Base-by-base conservation (phyloP, 30 jellyfish, hydroid and myxozoan species). In the Chironex yamaguchii region DNA sequence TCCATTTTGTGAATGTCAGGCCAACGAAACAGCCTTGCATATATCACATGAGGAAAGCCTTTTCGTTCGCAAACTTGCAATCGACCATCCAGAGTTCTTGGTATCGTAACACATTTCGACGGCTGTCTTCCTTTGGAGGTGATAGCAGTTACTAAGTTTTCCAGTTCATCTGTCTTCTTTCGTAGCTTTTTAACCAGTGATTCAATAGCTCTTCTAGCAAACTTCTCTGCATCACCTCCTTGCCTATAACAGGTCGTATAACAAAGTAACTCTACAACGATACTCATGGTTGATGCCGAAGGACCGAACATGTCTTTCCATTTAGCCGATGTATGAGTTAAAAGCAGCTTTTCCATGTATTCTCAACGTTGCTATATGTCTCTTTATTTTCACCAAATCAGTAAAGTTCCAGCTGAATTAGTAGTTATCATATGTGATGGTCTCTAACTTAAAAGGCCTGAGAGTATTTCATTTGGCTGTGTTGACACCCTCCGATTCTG, bases 1-100 rank as follows among this genome's bases (percentile, higher is more conserved):
- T 94, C 99, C 99, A 94, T 94, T 79, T 94, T 94, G 69, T 94
- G 99, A 26, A 94, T 94, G 71, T 94, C 99, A 23, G 99, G 99
- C 99, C 99, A 94, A 48, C 99, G 88, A 81, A 94, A 94, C 51
- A 94, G 76, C 48, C 99, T 68, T 30, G 99, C 92, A 76, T 94
- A 94, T 31, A 94, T 94, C 75, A 94, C 99, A 85, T 94, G 99
- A 48, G 99, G 99, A 77, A 94, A 94, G 33, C 99, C 99, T 79
- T 94, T 94, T 29, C 99, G 76, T 70, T 94, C 99, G 83, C 99
- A 94, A 48, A 94, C 99, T 74, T 94, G 99, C 1, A 94, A 87
- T 64, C 99, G 77, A 62, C 99, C 99, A 85, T 94, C 99, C 23
- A 94, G 82, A 32, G 99, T 94, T 66, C 99, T 75, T 12, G 99